Evolutionary conservation across 1,140 invertebrate species (phyloP), one percentile per base, ranked within the genome.

Genomic region (Panonychus citri): DNA sequence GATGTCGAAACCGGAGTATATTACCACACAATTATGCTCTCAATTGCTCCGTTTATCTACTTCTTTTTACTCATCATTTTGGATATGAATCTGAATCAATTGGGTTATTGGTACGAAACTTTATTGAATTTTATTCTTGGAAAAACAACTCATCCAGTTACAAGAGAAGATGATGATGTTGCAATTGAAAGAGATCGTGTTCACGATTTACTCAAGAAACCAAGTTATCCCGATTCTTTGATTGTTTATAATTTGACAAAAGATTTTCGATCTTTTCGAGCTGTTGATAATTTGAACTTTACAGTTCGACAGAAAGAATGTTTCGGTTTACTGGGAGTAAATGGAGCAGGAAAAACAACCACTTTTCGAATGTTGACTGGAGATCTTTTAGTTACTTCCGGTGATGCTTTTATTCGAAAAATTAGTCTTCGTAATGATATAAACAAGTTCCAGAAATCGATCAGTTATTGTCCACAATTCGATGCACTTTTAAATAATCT

Each of bases 401-500:
- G 72, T 8, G 62, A 66, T 53, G 68, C 68, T 3, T 61, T 43
- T 27, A 58, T 61, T 26, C 34, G 43, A 12, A 21, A 53, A 13
- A 26, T 15, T n/a, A 27, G 24, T 26, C 12, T 62, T 0, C 27
- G 19, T 57, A 66, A 70, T 43, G 83, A 85, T 72, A 69, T 85
- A 53, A 65, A 71, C 3, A 10, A 58, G 51, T 66, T 62, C 58
- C 64, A 60, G 24, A 26, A 52, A 10, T 51, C 67, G 42, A 68
- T 76, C 58, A 74, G 75, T 13, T 77, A 76, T 62, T 76, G 75
- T 64, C 75, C 75, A 3, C 75, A 76, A 63, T 75, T 73, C 70
- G 82, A 85, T 71, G 86, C 84, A 4, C 69, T 91, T 30, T 76
- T 86, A 56, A 77, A 80, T 53, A 78, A 83, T 63, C 70, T 89